Base-by-base conservation (phyloP, 2,888 invertebrate genomes). In the Epistrophella euchroma region DNA sequence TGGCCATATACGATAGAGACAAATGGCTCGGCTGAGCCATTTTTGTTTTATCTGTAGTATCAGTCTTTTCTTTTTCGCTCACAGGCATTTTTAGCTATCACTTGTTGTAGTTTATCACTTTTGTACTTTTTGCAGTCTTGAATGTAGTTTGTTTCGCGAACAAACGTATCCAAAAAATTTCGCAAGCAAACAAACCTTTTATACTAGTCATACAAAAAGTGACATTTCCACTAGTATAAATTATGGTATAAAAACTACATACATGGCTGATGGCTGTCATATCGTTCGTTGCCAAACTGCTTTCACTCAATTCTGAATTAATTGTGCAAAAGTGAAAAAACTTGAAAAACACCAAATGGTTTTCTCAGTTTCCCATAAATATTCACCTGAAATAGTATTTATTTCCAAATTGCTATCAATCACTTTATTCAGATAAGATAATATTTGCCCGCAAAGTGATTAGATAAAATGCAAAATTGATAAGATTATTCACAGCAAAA, bases 321-420 rank as follows among this genome's bases (percentile, higher is more conserved):
- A 32, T 32, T 84, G 79, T 84, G 84, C 74, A 84, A 78, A 78
- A 84, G 70, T 79, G 32, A 56, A 76, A 72, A 58, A 74, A 50
- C 43, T 19, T 35, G n/a, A 66, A 84, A 45, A 17, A 80, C 72
- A 66, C 45, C 74, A 43, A 75, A 52, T 72, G 52, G 73, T 56
- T 55, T 45, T 43, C 52, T 19, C 25, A 77, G 50, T 64, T 85
- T 71, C 58, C n/a, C 58, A 72, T 37, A 52, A 68, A 55, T 40
- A 58, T 45, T 52, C 60, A 47, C 52, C 35, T 45, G 19, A 79
- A 66, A 58, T 56, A 62, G 52, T 76, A 43, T 80, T 72, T 35
- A 17, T 52, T 70, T 19, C 43, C 9, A 40, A 47, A 40, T 68
- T 47, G 35, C 62, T 35, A 43, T 71, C 75, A 22, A 80, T 71